These are phyloP conservation scores for Oxystoma pomonae DNA, from an alignment of 2,888 invertebrate species.

Conservation along the genomic window DNA sequence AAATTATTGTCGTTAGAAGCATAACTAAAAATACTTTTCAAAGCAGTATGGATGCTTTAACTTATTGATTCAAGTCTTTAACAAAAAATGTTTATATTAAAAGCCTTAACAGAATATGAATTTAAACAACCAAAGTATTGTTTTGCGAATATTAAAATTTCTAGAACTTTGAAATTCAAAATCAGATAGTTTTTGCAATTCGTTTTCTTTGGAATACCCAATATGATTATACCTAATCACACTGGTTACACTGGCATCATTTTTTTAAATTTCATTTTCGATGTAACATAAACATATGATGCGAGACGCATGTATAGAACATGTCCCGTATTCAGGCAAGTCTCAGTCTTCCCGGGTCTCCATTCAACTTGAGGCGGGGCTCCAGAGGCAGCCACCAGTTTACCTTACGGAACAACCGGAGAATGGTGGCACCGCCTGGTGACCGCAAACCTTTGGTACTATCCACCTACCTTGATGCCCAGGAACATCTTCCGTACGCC, in stretches of 20 bases:
- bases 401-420: slow-evolving; percentile 79
- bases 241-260: background rate
- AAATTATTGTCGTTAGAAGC: too few species aligned
- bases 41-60: too few species aligned
- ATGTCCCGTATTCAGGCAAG: slow-evolving; percentile 72
- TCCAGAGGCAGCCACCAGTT: slow-evolving; percentile 91
- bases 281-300: slow-evolving; percentile 25
- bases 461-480: slow-evolving; percentile 90
- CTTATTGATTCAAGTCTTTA: too few species aligned
- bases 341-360: slow-evolving; percentile 94
- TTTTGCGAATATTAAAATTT: too few species aligned
- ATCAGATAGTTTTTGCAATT: too few species aligned
- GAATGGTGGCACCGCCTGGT: slow-evolving; percentile 73
- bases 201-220: too few species aligned
- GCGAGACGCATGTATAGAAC: slow-evolving; percentile 44
- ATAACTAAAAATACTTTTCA: too few species aligned
- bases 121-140: too few species aligned
- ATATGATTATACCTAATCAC: too few species aligned
- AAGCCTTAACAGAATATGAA: too few species aligned
- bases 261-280: background rate
- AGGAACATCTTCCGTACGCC: slow-evolving; percentile 93
- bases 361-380: slow-evolving; percentile 88
- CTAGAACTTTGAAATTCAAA: too few species aligned
- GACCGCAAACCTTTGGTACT: slow-evolving; percentile 92
- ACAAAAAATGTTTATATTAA: too few species aligned